Evolutionary conservation across 2,888 invertebrate genomes (phyloP), one percentile per base, ranked within the genome.

Genomic region (Phanerotoma sp.): DNA sequence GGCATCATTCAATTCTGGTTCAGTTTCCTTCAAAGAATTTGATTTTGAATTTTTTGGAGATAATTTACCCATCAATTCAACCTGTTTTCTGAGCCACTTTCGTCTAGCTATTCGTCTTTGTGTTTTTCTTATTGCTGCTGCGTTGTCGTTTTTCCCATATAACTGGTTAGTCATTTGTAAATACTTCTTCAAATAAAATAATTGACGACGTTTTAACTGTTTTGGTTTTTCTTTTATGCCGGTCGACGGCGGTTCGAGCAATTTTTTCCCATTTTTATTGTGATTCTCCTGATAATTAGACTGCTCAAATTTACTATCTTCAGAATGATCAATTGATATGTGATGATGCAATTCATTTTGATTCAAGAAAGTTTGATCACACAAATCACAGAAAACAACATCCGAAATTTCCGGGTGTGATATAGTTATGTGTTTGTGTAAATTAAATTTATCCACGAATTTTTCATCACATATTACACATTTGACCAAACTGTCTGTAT

Each of bases 321-420:
- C n/a, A n/a, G n/a, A n/a, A 30, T 57, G 53, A 33, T 40, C 37
- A 4, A 33, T 28, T n/a, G 18, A 32, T 15, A 53, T 44, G 25
- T 62, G 62, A 5, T 51, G 18, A 7, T 25, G 20, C 3, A 61
- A 35, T 21, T 52, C 46, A n/a, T 15, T 18, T 13, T 57, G 51
- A 25, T 47, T 51, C 11, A 56, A 51, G 51, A 62, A 62, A 0
- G 56, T 44, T 1, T 47, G 35, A 25, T 37, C 49, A 42, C 62
- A 62, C 9, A 60, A 10, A n/a, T 56, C 58, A 49, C 62, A 62
- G 20, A 60, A 60, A 3, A 56, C 35, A 3, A 60, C 50, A 10
- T 58, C 44, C 1, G 40, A 1, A 2, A 51, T 16, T 6, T 47
- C 51, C 0, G 57, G 54, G 44, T 62, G 62, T 0, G 42, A 25